Evolutionary conservation across 2,888 invertebrate genomes (phyloP), one percentile per base, ranked within the genome.

Genomic region (Pollenia amentaria): DNA sequence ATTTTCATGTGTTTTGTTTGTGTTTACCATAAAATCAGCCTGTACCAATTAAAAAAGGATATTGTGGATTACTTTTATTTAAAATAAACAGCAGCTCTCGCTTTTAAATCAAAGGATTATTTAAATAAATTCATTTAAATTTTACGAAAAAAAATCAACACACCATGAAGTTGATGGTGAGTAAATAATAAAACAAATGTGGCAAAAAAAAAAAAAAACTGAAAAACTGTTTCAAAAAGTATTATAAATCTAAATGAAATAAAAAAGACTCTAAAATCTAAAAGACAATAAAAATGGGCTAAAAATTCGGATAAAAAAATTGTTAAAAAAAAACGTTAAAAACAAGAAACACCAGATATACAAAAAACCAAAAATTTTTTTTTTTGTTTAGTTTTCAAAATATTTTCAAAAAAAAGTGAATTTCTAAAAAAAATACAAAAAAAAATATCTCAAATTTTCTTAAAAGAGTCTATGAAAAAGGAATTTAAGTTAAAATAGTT

Each of bases 91-190:
- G 75, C 73, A 81, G 76, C 70, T 55, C 14, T 81, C 70, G 72
- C 60, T 81, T 75, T 81, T 67, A 77, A 76, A 73, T 75, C 69
- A 84, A 77, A 70, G 73, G 73, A 84, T 78, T 84, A 82, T 60
- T 60, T 42, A 78, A 70, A 60, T 62, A 53, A 29, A 78, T 46
- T 75, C 57, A 11, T 21, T 48, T 67, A 12, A 51, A 51, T 46
- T 65, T 48, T 44, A 69, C n/a, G n/a, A 38, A 42, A 75, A 70
- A 29, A 77, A 70, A 60, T 18, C 65, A 76, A 76, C 87, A 76
- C 87, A 87, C 79, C 76, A 87, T 87, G 87, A 79, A 87, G 79
- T 77, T 87, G 51, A 84, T 84, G 84, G 83, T 81, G 70, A 88
- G 85, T 60, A 83, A 84, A 62, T 38, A 55, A 40, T 38, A 79